These are phyloP conservation scores for Amniataba percoides DNA, from an alignment of 2,797 vertebrate species.

Conservation along the genomic window DNA sequence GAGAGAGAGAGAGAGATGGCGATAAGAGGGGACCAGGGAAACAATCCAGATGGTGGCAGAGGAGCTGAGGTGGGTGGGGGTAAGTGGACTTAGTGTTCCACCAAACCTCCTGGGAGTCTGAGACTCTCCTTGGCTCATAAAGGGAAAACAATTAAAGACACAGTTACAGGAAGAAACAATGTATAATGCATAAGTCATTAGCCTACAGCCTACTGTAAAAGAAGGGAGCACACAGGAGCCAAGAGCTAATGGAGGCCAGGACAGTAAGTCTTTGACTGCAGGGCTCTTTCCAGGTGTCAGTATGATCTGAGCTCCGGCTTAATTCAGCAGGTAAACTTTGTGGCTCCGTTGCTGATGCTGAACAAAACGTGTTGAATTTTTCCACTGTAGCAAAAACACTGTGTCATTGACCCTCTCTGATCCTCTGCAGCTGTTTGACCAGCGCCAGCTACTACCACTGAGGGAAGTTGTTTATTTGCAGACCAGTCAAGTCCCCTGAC, in stretches of 20 bases:
- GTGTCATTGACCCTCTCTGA: conserved; percentile 35
- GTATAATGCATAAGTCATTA: conserved; percentile 63
- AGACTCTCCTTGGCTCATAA: conserved; percentile 19
- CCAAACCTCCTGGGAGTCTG: conserved; percentile 26
- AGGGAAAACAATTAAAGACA: conserved; percentile 37
- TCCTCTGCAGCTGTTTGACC: conserved; percentile 68
- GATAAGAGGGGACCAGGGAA: conserved; percentile 32
- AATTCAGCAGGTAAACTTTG: background rate
- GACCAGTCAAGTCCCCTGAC: conserved; percentile 54
- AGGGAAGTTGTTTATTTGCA: conserved; percentile 64
- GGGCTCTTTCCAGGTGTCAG: conserved; percentile 5
- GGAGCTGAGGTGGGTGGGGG: background rate
- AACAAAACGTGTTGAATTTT: conserved; percentile 29
- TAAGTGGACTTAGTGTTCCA: conserved; percentile 26
- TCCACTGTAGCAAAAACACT: conserved; percentile 14
- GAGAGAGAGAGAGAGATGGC: conserved; percentile 5
- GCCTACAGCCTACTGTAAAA: background rate
- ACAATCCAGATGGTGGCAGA: conserved; percentile 45
- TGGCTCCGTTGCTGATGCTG: conserved; percentile 13
- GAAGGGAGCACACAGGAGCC: conserved; percentile 16
- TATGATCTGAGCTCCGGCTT: background rate
- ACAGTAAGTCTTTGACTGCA: background rate
- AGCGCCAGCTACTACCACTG: conserved; percentile 21
- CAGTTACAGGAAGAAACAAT: conserved; percentile 41
- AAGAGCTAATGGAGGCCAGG: conserved; percentile 45